Evolutionary conservation across 2,113 vertebrate genomes (phyloP).

Genomic region (Macrotis lagotis): DNA sequence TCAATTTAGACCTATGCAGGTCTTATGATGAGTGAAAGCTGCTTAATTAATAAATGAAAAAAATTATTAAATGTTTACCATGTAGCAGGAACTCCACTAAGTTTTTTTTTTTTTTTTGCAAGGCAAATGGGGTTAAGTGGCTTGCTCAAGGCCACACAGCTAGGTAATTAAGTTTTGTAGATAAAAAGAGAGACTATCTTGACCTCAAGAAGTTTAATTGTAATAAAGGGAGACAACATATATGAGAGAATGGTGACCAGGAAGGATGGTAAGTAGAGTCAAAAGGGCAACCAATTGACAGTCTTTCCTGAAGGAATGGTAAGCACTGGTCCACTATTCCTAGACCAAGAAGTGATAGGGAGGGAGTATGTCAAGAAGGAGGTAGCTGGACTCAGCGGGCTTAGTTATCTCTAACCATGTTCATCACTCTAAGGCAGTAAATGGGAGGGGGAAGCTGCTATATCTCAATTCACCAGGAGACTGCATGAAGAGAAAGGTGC

Average conservation of each 20-base stretch:
- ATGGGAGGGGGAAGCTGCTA: too few species aligned
- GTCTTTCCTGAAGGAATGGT: background rate
- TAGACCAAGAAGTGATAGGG: background rate
- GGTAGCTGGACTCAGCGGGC: background rate
- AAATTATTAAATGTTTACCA: background rate
- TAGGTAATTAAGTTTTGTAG: too few species aligned
- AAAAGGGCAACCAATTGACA: background rate
- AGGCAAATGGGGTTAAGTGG: too few species aligned
- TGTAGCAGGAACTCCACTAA: background rate
- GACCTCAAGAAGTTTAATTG: background rate
- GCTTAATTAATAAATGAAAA: background rate
- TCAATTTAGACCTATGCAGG: background rate
- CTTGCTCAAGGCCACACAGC: too few species aligned
- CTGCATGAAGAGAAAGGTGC: background rate
- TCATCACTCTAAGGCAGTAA: background rate
- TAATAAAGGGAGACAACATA: background rate
- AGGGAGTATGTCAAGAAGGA: background rate
- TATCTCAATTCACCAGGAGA: too few species aligned
- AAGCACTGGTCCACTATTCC: background rate
- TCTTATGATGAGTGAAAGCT: background rate
- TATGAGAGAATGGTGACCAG: background rate
- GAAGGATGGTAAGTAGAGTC: background rate
- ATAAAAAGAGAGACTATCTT: background rate
- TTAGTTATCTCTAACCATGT: background rate
- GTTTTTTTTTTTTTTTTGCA: too few species aligned